Conservation (phyloP, 2,113 vertebrate species). For the Hyaena hyaena region DNA sequence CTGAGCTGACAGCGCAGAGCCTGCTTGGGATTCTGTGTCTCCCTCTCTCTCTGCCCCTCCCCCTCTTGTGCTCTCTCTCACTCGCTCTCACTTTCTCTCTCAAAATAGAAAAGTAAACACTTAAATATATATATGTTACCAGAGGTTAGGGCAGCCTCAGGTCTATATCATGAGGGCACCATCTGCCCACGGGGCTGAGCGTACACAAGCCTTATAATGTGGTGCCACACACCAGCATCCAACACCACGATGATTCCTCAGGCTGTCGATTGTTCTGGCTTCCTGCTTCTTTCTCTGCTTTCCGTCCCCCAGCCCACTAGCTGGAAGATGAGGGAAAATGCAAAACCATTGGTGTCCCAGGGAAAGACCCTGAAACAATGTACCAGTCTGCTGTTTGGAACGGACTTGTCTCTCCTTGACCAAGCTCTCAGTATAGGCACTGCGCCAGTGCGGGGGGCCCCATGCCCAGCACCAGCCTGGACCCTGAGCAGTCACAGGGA, state of each 20-base stretch:
- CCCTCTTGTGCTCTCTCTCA: too few relatives aligned
- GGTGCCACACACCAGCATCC: neutral
- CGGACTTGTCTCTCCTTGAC: fast-evolving
- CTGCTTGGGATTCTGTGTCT: too few relatives aligned
- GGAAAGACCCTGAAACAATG: neutral
- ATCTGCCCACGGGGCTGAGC: neutral
- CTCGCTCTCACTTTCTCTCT: too few relatives aligned
- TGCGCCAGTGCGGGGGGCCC: fast-evolving
- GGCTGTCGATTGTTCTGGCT: fast-evolving
- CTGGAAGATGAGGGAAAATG: neutral
- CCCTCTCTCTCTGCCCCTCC: too few relatives aligned
- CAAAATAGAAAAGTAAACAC: too few relatives aligned
- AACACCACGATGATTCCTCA: neutral
- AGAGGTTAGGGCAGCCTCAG: neutral
- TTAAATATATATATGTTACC: too few relatives aligned
- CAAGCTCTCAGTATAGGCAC: neutral
- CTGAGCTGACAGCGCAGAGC: too few relatives aligned
- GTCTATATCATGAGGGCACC: fast-evolving
- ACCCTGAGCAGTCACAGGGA: fast-evolving
- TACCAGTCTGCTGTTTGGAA: neutral
- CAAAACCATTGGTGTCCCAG: neutral
- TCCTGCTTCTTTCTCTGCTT: neutral
- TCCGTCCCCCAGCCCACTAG: too few relatives aligned
- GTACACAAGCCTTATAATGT: fast-evolving
- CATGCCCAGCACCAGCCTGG: neutral